Evolutionary conservation across 2,797 vertebrate genomes (phyloP).

Genomic region (Molossus molossus): DNA sequence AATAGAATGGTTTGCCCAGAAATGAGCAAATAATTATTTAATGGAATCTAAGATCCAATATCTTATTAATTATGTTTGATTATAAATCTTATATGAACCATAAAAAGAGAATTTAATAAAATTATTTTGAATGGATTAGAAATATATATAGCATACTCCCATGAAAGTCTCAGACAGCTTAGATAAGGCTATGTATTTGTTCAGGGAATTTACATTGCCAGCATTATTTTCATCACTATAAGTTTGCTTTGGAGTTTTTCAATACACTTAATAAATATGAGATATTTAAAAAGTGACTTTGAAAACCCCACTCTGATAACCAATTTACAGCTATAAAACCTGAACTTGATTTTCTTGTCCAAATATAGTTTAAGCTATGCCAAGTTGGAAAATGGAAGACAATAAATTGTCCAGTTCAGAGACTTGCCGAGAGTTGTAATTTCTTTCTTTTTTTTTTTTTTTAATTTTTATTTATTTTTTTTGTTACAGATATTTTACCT

Average conservation of each 20-base stretch:
- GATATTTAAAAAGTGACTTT: not conserved
- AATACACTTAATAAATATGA: conserved; percentile 14
- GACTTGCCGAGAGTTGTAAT: not conserved
- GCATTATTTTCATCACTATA: not conserved
- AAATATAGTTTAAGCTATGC: not conserved
- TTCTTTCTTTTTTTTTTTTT: too few species aligned
- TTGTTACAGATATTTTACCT: too few species aligned
- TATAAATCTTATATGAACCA: not conserved
- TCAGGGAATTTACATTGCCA: not conserved
- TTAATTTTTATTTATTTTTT: too few species aligned
- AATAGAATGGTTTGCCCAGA: not conserved
- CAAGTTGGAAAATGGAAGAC: not conserved
- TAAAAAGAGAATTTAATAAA: not conserved
- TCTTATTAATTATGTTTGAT: not conserved
- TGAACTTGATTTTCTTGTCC: not conserved
- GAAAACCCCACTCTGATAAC: not conserved
- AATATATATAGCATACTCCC: not conserved
- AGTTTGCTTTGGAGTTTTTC: conserved; percentile 18
- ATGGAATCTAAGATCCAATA: not conserved
- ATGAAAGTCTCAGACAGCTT: not conserved
- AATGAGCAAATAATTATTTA: not conserved
- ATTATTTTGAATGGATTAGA: not conserved
- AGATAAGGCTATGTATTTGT: not conserved
- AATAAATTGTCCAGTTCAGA: conserved; percentile 32
- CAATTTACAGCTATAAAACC: not conserved